Percentiles rank a stretch among this genome's conserved stretches.
Evolutionary conservation across 2,797 vertebrate species (phyloP).

Genomic region (Tenualosa ilisha): DNA sequence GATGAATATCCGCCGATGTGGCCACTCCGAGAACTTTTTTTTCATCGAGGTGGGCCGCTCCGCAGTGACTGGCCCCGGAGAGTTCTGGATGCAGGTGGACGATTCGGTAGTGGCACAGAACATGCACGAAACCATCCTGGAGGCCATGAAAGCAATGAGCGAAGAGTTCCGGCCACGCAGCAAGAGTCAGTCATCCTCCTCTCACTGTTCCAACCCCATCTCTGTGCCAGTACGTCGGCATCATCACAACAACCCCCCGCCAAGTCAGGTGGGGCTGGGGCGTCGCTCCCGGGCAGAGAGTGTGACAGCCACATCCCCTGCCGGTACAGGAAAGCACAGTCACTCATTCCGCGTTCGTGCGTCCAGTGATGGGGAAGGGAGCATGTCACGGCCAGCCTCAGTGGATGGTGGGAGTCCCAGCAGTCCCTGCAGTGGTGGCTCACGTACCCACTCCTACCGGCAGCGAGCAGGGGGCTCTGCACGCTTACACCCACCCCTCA

Average conservation of each 20-base stretch:
- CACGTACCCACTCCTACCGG: slow-evolving; percentile 75
- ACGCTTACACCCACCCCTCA: slow-evolving; percentile 82
- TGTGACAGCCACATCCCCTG: slow-evolving; percentile 81
- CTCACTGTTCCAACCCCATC: slow-evolving; percentile 87
- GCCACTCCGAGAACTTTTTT: slow-evolving; percentile 89
- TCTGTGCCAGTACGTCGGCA: slow-evolving; percentile 84
- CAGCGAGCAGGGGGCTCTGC: slow-evolving; percentile 72
- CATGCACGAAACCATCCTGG: slow-evolving; percentile 88
- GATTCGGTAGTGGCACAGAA: slow-evolving; percentile 88
- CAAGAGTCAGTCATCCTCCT: slow-evolving; percentile 87
- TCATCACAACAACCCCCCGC: slow-evolving; percentile 84
- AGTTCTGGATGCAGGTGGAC: slow-evolving; percentile 92
- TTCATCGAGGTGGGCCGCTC: slow-evolving; percentile 89
- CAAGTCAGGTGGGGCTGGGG: slow-evolving; percentile 84
- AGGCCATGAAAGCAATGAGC: slow-evolving; percentile 88
- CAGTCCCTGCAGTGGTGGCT: slow-evolving; percentile 78
- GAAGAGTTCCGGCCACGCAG: slow-evolving; percentile 86
- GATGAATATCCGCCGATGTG: slow-evolving; percentile 86
- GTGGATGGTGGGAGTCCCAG: slow-evolving; percentile 85
- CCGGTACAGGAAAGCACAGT: slow-evolving; percentile 74
- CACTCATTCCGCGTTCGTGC: slow-evolving; percentile 84
- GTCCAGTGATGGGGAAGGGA: slow-evolving; percentile 86
- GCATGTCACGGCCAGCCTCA: slow-evolving; percentile 85
- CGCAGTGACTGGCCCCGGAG: slow-evolving; percentile 82
- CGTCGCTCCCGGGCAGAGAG: slow-evolving; percentile 82